These are phyloP conservation scores for Trematocara zebra DNA, from an alignment of 2,113 vertebrate species.

Conservation along the genomic window DNA sequence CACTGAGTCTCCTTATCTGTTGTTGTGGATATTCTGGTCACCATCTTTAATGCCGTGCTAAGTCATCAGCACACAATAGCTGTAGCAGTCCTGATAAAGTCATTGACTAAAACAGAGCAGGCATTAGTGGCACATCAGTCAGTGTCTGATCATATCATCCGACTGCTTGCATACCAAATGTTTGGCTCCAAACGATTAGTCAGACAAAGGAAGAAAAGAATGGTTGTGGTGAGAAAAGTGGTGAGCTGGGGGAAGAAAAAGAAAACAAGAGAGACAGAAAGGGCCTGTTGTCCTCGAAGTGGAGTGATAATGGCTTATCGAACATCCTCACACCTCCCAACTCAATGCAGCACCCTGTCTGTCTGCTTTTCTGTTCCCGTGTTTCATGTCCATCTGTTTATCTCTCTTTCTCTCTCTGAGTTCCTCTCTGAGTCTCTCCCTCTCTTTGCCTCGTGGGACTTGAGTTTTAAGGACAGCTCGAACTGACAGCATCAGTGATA, in stretches of 20 bases:
- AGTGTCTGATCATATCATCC: conserved; percentile 32
- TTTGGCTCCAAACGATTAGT: conserved; percentile 32
- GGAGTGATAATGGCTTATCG: conserved; percentile 54
- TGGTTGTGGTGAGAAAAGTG: background rate
- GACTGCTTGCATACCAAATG: conserved; percentile 13
- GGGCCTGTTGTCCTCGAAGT: conserved; percentile 14
- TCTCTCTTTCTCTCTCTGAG: background rate
- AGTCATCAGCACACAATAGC: conserved; percentile 1
- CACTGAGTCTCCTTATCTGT: background rate
- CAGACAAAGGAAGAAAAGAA: conserved; percentile 24
- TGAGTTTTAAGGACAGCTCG: background rate
- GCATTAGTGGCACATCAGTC: conserved; percentile 38
- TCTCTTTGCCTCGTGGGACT: background rate
- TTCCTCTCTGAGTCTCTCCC: background rate
- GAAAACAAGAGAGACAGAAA: background rate
- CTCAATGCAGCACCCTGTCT: background rate
- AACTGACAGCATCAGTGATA: background rate
- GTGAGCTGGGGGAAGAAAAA: background rate
- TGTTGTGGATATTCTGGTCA: conserved; percentile 7
- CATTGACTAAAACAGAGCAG: conserved; percentile 5
- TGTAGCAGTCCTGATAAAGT: conserved; percentile 18
- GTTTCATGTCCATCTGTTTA: background rate
- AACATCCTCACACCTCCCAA: conserved; percentile 39
- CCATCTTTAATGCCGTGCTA: background rate
- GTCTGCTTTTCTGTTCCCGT: background rate